Evolutionary conservation across 1,140 invertebrate species (phyloP).

Genomic region (Pararge aegeria): DNA sequence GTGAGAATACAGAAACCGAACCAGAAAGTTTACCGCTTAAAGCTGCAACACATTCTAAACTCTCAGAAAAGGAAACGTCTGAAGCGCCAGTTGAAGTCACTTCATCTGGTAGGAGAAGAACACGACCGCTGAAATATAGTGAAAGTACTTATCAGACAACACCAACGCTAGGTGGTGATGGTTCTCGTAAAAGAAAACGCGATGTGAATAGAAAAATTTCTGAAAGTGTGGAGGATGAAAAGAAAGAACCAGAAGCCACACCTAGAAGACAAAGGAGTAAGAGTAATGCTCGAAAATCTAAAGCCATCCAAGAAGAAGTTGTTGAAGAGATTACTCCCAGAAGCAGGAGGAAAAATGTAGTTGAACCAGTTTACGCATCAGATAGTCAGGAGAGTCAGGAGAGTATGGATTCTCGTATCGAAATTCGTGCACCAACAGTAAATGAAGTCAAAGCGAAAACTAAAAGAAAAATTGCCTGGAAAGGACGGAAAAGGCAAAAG

Average conservation of each 20-base stretch:
- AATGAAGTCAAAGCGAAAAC: slow-evolving; percentile 55
- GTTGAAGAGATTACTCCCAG: slow-evolving; percentile 55
- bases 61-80: slow-evolving; percentile 38
- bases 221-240: slow-evolving; percentile 56
- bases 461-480: slow-evolving; percentile 69
- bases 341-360: slow-evolving; percentile 51
- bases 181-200: slow-evolving; percentile 60
- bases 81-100: slow-evolving; percentile 76
- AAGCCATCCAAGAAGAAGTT: slow-evolving; percentile 62
- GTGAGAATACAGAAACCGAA: slow-evolving; percentile 65
- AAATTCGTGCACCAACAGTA: slow-evolving; percentile 35
- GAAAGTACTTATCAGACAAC: slow-evolving; percentile 80
- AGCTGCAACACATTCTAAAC: slow-evolving; percentile 37
- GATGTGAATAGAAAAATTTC: slow-evolving; percentile 61
- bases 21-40: slow-evolving; percentile 42
- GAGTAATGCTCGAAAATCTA: slow-evolving; percentile 66
- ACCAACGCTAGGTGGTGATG: slow-evolving; percentile 46
- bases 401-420: slow-evolving; percentile 46
- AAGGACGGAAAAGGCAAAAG: slow-evolving; percentile 55
- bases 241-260: slow-evolving; percentile 45
- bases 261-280: slow-evolving; percentile 67
- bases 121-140: slow-evolving; percentile 81
- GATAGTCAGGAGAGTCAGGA: slow-evolving; percentile 76
- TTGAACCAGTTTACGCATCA: slow-evolving; percentile 54
- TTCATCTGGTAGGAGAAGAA: slow-evolving; percentile 80